Conservation (phyloP, 2,113 vertebrate genomes). For the Atrichornis clamosus region DNA sequence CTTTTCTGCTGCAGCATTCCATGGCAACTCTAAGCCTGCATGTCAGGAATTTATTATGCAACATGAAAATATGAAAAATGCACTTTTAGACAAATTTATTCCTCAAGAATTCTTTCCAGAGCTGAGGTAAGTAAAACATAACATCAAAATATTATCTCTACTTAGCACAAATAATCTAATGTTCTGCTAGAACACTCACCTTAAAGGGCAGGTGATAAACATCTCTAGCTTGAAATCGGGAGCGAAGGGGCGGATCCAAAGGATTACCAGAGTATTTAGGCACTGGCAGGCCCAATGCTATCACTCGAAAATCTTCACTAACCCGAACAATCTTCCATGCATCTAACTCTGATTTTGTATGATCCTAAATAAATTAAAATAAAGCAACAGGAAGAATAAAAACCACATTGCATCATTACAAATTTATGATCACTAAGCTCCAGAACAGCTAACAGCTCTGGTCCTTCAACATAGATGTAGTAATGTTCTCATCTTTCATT, state of each 20-base stretch:
- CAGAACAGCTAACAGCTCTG: background rate
- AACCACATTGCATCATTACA: rapidly evolving
- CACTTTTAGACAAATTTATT: background rate
- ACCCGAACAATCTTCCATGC: slow-evolving; percentile 94
- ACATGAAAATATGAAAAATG: background rate
- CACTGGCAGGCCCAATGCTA: slow-evolving; percentile 93
- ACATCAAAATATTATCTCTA: background rate
- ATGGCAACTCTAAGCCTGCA: background rate
- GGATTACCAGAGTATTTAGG: slow-evolving; percentile 93
- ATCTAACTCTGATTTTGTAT: slow-evolving; percentile 89
- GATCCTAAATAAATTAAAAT: slow-evolving; percentile 76
- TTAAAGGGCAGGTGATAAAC: slow-evolving; percentile 93
- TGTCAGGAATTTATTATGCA: background rate
- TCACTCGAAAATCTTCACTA: slow-evolving; percentile 96
- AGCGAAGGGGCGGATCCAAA: slow-evolving; percentile 93
- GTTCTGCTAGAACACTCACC: slow-evolving; percentile 65
- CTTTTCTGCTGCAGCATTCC: background rate
- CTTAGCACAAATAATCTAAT: background rate
- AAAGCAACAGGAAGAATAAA: background rate
- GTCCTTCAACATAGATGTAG: background rate
- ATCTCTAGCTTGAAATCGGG: slow-evolving; percentile 96
- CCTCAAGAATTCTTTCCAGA: background rate
- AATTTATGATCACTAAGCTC: background rate
- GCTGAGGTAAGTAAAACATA: background rate
- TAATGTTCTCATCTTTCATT: background rate